Evolutionary conservation across 2,888 invertebrate genomes (phyloP).

Genomic region (Oligia latruncula): DNA sequence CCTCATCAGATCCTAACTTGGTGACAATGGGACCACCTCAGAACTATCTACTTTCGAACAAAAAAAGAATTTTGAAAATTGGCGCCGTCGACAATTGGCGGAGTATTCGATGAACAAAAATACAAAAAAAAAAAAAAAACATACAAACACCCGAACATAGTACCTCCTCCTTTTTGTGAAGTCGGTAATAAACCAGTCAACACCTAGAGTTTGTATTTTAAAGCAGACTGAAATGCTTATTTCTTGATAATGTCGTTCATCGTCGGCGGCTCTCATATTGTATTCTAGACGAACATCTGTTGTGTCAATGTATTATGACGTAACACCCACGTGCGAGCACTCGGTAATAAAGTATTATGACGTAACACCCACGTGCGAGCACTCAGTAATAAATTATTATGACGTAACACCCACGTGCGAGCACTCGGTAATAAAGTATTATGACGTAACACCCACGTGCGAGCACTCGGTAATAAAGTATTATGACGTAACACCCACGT

Average conservation of each 20-base stretch:
- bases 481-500: not conserved
- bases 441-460: not conserved
- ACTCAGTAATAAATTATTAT: not conserved
- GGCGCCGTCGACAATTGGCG: no score
- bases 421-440: not conserved
- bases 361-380: not conserved
- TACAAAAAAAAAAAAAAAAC: no score
- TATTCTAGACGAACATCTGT: not conserved
- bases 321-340: not conserved
- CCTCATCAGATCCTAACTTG: no score
- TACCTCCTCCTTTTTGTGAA: no score
- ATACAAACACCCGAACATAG: no score
- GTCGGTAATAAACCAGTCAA: not conserved
- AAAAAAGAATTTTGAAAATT: no score
- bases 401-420: not conserved
- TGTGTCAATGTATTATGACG: conserved; percentile 5
- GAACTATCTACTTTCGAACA: no score
- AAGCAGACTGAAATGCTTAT: not conserved
- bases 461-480: not conserved
- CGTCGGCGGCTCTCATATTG: not conserved
- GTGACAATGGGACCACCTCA: no score
- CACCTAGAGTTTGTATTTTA: not conserved
- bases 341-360: conserved; percentile 16
- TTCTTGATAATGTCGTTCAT: not conserved
- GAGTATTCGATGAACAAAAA: no score